Evolutionary conservation across 1,140 invertebrate species (phyloP), one percentile per base, ranked within the genome.

Genomic region (Pentalonia nigronervosa): DNA sequence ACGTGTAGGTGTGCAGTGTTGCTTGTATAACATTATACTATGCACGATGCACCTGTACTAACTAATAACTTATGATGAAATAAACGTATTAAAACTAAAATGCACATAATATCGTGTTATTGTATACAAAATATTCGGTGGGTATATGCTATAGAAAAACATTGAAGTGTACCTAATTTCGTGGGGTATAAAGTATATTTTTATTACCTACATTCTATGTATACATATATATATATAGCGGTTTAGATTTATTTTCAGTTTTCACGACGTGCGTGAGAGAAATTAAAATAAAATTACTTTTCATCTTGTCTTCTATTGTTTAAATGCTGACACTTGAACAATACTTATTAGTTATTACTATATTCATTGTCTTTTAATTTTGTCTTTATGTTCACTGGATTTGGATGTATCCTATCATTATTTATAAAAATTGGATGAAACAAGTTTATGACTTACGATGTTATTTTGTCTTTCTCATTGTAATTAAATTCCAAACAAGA

Each of bases 241-340:
- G 25, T 88, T 88, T 21, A 34, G 47, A 47, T 20, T 50, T 83
- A 7, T 45, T 86, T 86, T 86, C 25, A 47, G 25, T 86, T 48
- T 48, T 89, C 50, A 89, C 17, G 25, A 89, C 48, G 87, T 47
- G n/a, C 48, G 48, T 36, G 53, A 53, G 50, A 60, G 34, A 90
- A 56, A 90, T 88, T 50, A 36, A 50, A 88, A 34, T 36, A n/a
- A 48, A 48, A 50, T 50, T 50, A 56, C 34, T 90, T 88, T 88
- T 88, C 17, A 4, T 88, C 56, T 90, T 56, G 56, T 90, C 56
- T 90, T 56, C 48, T 41, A 90, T 90, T 41, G 88, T 90, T 90
- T 60, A 7, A 23, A 89, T 23, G 8, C 21, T 25, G 34, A 56
- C 50, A 56, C 8, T 9, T 60, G 53, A 90, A 90, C n/a, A 76